Evolutionary conservation across 1,140 invertebrate genomes (phyloP).

Genomic region (Colletes gigas): DNA sequence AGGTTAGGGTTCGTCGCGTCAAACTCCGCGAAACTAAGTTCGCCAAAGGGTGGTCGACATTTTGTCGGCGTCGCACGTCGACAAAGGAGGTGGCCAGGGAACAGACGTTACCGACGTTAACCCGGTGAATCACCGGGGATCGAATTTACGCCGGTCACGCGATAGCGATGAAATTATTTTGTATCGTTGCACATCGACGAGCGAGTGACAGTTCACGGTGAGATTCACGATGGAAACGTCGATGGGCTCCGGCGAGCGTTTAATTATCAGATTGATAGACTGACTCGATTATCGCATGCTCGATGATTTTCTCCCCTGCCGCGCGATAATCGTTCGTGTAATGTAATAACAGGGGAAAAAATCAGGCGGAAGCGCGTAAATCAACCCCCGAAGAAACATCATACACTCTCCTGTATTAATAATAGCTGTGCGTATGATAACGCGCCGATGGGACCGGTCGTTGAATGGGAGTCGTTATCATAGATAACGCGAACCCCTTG

Average conservation of each 20-base stretch:
- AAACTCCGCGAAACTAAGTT: slow-evolving; percentile 31
- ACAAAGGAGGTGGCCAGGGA: background rate
- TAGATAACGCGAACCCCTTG: slow-evolving; percentile 30
- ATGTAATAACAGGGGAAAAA: slow-evolving; percentile 45
- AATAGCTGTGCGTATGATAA: slow-evolving; percentile 34
- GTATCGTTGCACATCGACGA: background rate
- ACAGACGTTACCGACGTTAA: background rate
- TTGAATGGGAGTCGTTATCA: slow-evolving; percentile 43
- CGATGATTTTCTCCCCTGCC: slow-evolving; percentile 41
- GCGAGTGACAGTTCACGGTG: background rate
- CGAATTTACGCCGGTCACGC: background rate
- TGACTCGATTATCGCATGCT: slow-evolving; percentile 45
- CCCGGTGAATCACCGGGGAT: background rate
- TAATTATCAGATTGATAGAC: slow-evolving; percentile 42
- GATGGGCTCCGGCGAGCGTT: slow-evolving; percentile 14
- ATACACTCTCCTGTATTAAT: slow-evolving; percentile 29
- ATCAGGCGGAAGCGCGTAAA: slow-evolving; percentile 39
- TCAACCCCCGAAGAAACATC: slow-evolving; percentile 39
- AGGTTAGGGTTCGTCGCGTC: slow-evolving; percentile 17
- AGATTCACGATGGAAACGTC: slow-evolving; percentile 24
- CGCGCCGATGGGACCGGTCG: background rate
- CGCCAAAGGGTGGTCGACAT: slow-evolving; percentile 13
- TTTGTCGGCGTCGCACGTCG: slow-evolving; percentile 6
- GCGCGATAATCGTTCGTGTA: slow-evolving; percentile 38
- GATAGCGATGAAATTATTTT: slow-evolving; percentile 5